Base-by-base conservation (phyloP, 2,113 vertebrate species). In the Neogobius melanostomus region DNA sequence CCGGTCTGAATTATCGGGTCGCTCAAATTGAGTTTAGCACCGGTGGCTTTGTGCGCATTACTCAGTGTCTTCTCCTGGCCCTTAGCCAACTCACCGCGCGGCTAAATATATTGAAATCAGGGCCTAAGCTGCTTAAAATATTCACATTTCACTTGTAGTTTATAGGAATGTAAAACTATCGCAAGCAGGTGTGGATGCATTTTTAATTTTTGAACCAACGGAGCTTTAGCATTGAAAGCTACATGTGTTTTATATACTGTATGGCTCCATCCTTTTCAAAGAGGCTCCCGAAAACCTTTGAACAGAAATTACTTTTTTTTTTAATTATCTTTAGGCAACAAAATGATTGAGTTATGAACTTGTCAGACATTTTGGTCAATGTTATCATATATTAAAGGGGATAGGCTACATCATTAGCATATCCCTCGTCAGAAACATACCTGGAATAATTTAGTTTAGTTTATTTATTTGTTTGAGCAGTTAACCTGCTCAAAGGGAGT, bases 21-120 rank as follows among this genome's bases (percentile, higher is more conserved):
- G 91, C 85, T 90, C 89, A 94, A 95, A 95, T 91, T 93, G 91
- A 94, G 90, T 94, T 93, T 90, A 90, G 89, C 90, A 88, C 92
- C 87, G 88, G 89, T 84, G 87, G 91, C 91, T 95, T 94, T 94
- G 90, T 93, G 89, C 85, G 86, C 89, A 92, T 94, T 95, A 93
- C 81, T 86, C 89, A 87, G 86, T 91, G 90, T 91, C 91, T 92
- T 11, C 5, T 56, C 56, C 28, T 95, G 94, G 92, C 89, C 89
- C 82, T 81, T 87, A 92, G 94, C 94, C 93, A 94, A 83, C 87
- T 83, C 89, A 93, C 92, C 89, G 90, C 89, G 90, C 84, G 75
- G 91, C 89, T 92, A 95, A 95, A 96, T 95, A 94, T 94, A 94
- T 96, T 96, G 93, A 95, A 96, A 95, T 96, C 91, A 93, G 88